Conservation (phyloP, 2,797 vertebrate genomes). For the Diceros bicornis region DNA sequence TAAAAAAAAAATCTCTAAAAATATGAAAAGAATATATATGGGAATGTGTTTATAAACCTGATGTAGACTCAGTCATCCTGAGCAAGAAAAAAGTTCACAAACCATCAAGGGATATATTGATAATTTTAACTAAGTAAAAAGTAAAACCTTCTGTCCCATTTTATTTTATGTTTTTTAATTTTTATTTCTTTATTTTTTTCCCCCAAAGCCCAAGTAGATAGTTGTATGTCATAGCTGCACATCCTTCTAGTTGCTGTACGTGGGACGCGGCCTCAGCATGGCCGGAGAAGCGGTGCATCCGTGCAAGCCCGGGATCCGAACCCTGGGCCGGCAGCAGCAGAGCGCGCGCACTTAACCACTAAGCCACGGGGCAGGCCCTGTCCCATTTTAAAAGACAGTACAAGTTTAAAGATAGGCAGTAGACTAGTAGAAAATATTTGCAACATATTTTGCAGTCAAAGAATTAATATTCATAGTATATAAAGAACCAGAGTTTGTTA, state of each 20-base stretch:
- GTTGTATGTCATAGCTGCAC: no score
- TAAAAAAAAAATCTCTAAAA: slow-evolving; percentile 21
- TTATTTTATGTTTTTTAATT: no score
- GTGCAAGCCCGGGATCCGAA: no score
- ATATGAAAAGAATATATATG: not conserved
- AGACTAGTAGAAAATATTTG: not conserved
- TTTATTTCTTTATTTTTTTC: no score
- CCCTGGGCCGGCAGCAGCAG: no score
- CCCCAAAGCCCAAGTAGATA: no score
- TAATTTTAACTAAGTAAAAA: slow-evolving; percentile 18
- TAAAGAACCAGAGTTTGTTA: not conserved
- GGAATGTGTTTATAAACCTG: not conserved
- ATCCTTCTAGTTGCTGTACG: no score
- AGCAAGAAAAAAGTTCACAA: not conserved
- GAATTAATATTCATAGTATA: not conserved
- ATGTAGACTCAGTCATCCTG: not conserved
- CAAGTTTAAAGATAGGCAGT: not conserved
- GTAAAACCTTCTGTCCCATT: not conserved
- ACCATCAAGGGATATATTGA: not conserved
- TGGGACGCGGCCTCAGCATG: no score
- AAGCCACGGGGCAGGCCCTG: no score
- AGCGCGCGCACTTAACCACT: no score
- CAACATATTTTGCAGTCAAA: not conserved
- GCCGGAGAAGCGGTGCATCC: no score
- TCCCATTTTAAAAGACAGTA: slow-evolving; percentile 3